These are phyloP conservation scores for Microplitis demolitor DNA, from an alignment of 1,140 invertebrate species.

Conservation along the genomic window DNA sequence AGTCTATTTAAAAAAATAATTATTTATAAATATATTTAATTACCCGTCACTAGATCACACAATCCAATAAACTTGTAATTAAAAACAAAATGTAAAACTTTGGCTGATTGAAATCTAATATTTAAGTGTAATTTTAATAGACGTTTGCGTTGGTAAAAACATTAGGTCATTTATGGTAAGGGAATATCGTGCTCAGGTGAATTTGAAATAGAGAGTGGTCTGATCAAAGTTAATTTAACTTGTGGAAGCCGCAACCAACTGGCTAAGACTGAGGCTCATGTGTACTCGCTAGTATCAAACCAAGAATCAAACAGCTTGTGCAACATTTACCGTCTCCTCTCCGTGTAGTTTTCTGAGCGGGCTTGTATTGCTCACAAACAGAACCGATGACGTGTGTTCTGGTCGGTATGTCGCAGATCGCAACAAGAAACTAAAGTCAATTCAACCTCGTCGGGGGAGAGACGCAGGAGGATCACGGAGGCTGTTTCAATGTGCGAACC, in stretches of 20 bases:
- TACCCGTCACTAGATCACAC: too few relatives aligned
- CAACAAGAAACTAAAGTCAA: not conserved
- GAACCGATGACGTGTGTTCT: not conserved
- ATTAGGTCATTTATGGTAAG: too few relatives aligned
- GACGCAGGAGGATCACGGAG: not conserved
- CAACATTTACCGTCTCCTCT: not conserved
- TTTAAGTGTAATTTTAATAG: too few relatives aligned
- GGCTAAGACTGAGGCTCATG: not conserved
- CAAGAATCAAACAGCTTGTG: constrained; percentile 11
- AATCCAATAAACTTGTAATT: too few relatives aligned
- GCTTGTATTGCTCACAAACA: not conserved
- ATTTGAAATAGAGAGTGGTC: constrained; percentile 7
- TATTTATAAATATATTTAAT: too few relatives aligned
- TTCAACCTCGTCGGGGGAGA: not conserved
- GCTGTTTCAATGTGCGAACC: constrained; percentile 1
- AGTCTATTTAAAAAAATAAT: too few relatives aligned
- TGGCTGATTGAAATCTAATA: too few relatives aligned
- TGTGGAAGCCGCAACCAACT: constrained; percentile 1
- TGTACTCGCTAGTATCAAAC: not conserved
- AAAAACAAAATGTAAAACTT: too few relatives aligned
- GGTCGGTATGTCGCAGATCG: not conserved
- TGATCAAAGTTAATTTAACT: not conserved
- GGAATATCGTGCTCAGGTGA: not conserved
- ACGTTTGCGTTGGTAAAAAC: too few relatives aligned
- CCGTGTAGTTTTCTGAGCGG: not conserved